Percentiles rank a stretch among this genome's conserved stretches.
phyloP scores from a whole-genome alignment of 2,888 invertebrate species.

The Augochlorella aurata region DNA sequence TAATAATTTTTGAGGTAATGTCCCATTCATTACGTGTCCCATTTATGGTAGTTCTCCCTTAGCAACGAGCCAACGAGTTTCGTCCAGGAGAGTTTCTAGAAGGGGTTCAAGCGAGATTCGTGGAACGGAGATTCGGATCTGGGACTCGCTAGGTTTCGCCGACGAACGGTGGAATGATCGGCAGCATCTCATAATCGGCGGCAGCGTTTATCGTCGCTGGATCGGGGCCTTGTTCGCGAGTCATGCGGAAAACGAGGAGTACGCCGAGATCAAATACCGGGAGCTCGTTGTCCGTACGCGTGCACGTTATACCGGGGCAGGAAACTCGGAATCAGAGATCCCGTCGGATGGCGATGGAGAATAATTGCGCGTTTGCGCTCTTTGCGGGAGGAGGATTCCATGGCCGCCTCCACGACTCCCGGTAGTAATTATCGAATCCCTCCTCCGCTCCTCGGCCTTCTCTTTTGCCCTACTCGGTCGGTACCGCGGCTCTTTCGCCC shows the following conservation, averaged over 20 bases:
- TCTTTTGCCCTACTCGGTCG: conserved; percentile 41
- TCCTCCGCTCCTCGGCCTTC: conserved; percentile 48
- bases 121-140: conserved; percentile 11
- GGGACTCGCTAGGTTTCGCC: background rate
- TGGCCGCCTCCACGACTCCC: conserved; percentile 81
- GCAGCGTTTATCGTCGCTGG: conserved; percentile 29
- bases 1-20: too few relatives aligned
- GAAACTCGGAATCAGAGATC: conserved; percentile 77
- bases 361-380: conserved; percentile 81
- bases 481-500: conserved; percentile 41
- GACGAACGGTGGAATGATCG: background rate
- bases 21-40: too few relatives aligned
- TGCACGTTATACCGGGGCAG: conserved; percentile 60
- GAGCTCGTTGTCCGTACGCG: conserved; percentile 54
- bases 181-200: conserved; percentile 19
- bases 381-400: conserved; percentile 79
- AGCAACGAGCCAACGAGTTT: too few relatives aligned
- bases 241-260: conserved; percentile 41
- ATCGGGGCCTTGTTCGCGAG: conserved; percentile 26
- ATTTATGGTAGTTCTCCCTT: too few relatives aligned
- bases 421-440: conserved; percentile 81
- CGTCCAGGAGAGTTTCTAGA: too few relatives aligned
- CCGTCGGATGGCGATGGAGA: conserved; percentile 74
- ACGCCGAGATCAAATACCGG: conserved; percentile 65
- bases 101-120: too few relatives aligned